These are phyloP conservation scores for Tethea ocularis DNA, from an alignment of 2,888 invertebrate genomes.

Conservation along the genomic window DNA sequence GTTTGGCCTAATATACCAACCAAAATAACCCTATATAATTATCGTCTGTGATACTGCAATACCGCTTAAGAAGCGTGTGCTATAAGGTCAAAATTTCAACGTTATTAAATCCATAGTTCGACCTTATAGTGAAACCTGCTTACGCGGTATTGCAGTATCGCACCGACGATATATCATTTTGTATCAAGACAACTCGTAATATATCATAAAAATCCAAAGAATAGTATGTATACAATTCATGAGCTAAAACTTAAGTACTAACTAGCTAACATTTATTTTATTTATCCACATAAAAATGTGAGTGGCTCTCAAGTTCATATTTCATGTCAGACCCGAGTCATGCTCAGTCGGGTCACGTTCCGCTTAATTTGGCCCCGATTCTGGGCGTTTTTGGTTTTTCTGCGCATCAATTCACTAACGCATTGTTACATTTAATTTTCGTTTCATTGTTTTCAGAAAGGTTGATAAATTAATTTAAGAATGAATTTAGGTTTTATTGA, in stretches of 20 bases:
- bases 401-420: slow-evolving; percentile 13
- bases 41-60: too few species aligned
- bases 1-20: too few species aligned
- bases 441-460: slow-evolving; percentile 5
- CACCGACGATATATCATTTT: too few species aligned
- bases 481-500: not conserved
- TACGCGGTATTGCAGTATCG: too few species aligned
- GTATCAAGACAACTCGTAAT: too few species aligned
- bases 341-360: slow-evolving; percentile 52
- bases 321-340: slow-evolving; percentile 39
- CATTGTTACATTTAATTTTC: slow-evolving; percentile 1
- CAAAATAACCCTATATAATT: too few species aligned
- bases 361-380: slow-evolving; percentile 51
- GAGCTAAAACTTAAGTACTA: not conserved
- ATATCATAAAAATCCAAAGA: too few species aligned
- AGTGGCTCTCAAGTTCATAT: slow-evolving; percentile 46
- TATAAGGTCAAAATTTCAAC: too few species aligned
- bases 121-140: too few species aligned
- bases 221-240: not conserved
- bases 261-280: slow-evolving; percentile 20
- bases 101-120: too few species aligned
- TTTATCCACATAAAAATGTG: slow-evolving; percentile 39
- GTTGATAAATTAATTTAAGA: not conserved
- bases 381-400: slow-evolving; percentile 20
- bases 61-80: too few species aligned